Conservation (phyloP, 2,797 vertebrate genomes). For the Dendrocincla fuliginosa region DNA sequence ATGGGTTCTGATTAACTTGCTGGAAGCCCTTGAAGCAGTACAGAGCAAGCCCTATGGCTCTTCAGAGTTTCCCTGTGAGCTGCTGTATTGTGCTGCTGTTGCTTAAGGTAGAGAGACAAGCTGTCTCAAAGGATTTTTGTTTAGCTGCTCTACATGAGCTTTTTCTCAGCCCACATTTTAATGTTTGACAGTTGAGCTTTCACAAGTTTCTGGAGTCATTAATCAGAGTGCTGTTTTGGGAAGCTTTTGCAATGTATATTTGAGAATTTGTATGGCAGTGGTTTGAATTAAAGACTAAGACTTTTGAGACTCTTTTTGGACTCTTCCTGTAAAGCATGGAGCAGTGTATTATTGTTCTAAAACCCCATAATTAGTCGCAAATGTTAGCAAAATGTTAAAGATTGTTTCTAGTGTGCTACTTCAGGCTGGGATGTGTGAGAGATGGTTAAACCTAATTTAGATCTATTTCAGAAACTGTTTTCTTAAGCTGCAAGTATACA, state of each 20-base stretch:
- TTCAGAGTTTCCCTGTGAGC: not conserved
- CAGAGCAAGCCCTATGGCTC: fast-evolving
- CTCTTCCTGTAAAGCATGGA: not conserved
- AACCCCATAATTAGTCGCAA: constrained; percentile 43
- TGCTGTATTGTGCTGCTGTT: not conserved
- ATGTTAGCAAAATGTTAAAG: constrained; percentile 40
- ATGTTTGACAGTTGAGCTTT: constrained; percentile 27
- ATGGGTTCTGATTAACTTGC: too few relatives aligned
- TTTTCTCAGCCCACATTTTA: constrained; percentile 12
- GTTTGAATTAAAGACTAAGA: constrained; percentile 46
- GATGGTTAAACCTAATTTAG: constrained; percentile 26
- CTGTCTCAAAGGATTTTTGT: not conserved
- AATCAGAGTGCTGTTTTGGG: constrained; percentile 14
- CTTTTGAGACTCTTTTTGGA: constrained; percentile 15
- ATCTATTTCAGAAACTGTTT: constrained; percentile 3
- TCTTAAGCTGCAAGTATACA: not conserved
- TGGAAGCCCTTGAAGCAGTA: not conserved
- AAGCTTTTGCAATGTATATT: constrained; percentile 6
- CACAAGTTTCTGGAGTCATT: constrained; percentile 26
- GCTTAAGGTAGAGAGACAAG: not conserved
- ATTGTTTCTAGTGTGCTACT: constrained; percentile 39
- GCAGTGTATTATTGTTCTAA: not conserved
- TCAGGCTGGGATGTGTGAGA: not conserved
- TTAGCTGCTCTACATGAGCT: not conserved
- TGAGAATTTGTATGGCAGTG: constrained; percentile 10